Conservation (phyloP, 2,888 invertebrate genomes). For the Andrena praecox region DNA sequence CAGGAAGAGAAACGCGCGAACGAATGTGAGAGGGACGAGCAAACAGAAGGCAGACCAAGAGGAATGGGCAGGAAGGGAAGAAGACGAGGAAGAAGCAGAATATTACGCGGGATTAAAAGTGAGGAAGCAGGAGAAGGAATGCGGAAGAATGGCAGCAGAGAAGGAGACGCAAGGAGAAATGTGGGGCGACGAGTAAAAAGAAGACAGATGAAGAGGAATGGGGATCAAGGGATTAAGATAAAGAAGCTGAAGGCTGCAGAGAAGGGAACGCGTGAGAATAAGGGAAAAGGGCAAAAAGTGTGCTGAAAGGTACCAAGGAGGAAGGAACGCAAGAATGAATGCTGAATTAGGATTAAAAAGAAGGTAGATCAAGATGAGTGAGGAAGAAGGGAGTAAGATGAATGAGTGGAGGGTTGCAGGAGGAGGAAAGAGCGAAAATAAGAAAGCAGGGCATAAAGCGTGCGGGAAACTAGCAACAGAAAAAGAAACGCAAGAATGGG, state of each 20-base stretch:
- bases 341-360: too few species aligned
- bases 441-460: too few species aligned
- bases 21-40: neutral
- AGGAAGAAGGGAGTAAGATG: too few species aligned
- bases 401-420: too few species aligned
- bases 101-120: neutral
- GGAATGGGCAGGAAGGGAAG: neutral
- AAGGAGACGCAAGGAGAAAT: neutral
- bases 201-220: neutral
- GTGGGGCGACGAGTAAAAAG: too few species aligned
- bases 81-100: neutral
- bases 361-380: too few species aligned
- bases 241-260: too few species aligned
- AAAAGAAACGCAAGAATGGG: neutral
- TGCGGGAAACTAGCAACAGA: neutral
- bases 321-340: too few species aligned
- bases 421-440: too few species aligned
- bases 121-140: neutral
- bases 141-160: slow-evolving; percentile 1
- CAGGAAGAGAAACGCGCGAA: neutral
- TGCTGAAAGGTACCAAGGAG: too few species aligned
- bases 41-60: neutral
- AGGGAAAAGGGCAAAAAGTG: too few species aligned
- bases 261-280: too few species aligned
- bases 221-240: neutral